These are phyloP conservation scores for Suncus etruscus DNA, from an alignment of 2,113 vertebrate species.

Conservation along the genomic window DNA sequence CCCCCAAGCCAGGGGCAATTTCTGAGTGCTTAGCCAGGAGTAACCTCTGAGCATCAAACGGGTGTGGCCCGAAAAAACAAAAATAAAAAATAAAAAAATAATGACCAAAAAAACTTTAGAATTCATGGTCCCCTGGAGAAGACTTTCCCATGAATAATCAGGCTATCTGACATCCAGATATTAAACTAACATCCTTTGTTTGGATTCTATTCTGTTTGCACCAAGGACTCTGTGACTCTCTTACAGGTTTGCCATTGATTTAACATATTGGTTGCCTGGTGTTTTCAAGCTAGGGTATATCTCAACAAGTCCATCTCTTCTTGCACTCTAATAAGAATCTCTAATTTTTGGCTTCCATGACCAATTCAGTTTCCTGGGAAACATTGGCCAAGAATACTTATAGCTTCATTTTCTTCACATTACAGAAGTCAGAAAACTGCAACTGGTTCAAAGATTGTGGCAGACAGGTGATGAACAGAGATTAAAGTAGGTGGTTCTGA, in stretches of 20 bases:
- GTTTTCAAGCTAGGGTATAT: rapidly evolving
- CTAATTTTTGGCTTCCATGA: neutral
- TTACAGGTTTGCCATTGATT: neutral
- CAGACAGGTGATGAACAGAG: neutral
- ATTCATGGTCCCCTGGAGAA: neutral
- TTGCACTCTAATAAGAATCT: neutral
- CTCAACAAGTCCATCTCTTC: neutral
- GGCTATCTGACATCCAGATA: neutral
- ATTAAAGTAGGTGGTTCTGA: neutral
- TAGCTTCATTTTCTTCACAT: neutral
- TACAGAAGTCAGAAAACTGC: neutral
- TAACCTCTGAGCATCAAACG: no score
- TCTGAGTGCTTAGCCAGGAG: no score
- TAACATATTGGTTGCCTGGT: neutral
- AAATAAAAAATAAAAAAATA: no score
- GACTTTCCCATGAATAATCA: neutral
- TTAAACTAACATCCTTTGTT: neutral
- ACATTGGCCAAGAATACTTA: neutral
- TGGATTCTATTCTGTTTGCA: neutral
- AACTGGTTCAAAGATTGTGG: neutral
- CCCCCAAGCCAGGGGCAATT: no score
- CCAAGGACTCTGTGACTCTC: neutral
- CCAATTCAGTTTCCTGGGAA: neutral
- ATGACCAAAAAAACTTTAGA: neutral
- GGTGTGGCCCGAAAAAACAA: no score